phyloP scores from a whole-genome alignment of 2,888 invertebrate species.

The Melanostoma scalare region DNA sequence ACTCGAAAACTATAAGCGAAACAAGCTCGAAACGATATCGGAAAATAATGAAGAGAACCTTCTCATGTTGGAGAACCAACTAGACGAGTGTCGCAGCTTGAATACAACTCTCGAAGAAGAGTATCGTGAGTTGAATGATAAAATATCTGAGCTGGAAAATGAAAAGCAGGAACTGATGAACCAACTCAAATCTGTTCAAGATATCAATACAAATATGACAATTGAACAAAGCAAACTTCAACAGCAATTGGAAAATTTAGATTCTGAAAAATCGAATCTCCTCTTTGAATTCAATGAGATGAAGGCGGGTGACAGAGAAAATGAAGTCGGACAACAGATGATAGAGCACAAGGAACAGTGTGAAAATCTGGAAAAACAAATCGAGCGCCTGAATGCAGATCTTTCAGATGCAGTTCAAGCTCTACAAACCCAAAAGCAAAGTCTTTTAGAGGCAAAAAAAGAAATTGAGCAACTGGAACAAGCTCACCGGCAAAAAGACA shows the following conservation, averaged over 20 bases:
- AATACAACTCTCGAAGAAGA: slow-evolving; percentile 85
- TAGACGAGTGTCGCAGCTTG: slow-evolving; percentile 85
- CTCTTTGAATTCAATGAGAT: slow-evolving; percentile 78
- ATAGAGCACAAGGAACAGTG: slow-evolving; percentile 74
- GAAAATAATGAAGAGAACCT: slow-evolving; percentile 89
- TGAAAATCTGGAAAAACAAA: slow-evolving; percentile 75
- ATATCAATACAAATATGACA: slow-evolving; percentile 76
- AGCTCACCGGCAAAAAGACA: slow-evolving; percentile 58
- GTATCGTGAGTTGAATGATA: slow-evolving; percentile 84
- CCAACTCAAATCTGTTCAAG: slow-evolving; percentile 77
- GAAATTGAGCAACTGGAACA: slow-evolving; percentile 76
- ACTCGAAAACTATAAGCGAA: slow-evolving; percentile 84
- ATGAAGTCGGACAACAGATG: slow-evolving; percentile 72
- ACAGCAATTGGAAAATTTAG: slow-evolving; percentile 76
- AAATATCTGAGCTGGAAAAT: slow-evolving; percentile 82
- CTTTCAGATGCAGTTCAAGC: slow-evolving; percentile 76
- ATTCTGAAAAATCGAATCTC: slow-evolving; percentile 77
- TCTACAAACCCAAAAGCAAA: slow-evolving; percentile 75
- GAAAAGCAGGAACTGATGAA: slow-evolving; percentile 76
- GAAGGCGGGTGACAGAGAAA: slow-evolving; percentile 75
- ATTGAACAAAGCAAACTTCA: slow-evolving; percentile 77
- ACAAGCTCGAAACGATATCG: slow-evolving; percentile 87
- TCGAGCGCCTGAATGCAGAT: slow-evolving; percentile 76
- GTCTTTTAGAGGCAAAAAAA: slow-evolving; percentile 74
- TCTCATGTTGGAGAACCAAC: slow-evolving; percentile 85